Base-by-base conservation (phyloP, 2,797 vertebrate species). In the Labroides dimidiatus region DNA sequence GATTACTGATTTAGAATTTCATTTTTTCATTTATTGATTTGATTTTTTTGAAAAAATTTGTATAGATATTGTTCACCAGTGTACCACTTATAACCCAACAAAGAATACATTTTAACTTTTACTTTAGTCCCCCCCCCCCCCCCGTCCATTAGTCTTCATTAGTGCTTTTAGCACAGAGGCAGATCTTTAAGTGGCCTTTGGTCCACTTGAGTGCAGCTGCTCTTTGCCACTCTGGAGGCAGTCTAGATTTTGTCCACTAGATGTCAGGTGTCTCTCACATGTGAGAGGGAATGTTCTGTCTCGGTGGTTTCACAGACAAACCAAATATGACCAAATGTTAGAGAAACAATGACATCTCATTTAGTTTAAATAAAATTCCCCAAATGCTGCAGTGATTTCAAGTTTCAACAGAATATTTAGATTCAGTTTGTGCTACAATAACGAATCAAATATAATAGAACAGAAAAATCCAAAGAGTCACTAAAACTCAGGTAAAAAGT, bases 181-280 rank as follows among this genome's bases (percentile, higher is more conserved):
- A 33, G 30, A 33, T 4, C 30, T 27, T 27, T 27, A 27, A 27
- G 3, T 27, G 24, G 36, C 11, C 36, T 39, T 9, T 13, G 2
- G 42, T 44, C 16, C 17, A 44, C 10, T 23, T 15, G 1, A 49
- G 1, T 53, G 0, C 23, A 47, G 10, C 23, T 21, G 60, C 6
- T 24, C 20, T 20, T 20, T 51, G 14, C 27, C 44, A 1, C 16
- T 33, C 14, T 1, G 19, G 15, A 21, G n/a, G 20, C 62, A 76
- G n/a, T 84, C 15, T 48, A n/a, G 0, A 14, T 16, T 82, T 75
- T 77, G 65, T 78, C 85, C 91, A 87, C 85, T 88, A 92, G 91
- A 90, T 92, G 91, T 90, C 91, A 90, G 85, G 17, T 45, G 66
- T 52, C 67, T 20, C 71, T 49, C 45, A 87, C 24, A 47, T 78